Evolutionary conservation across 2,888 invertebrate genomes (phyloP), one percentile per base, ranked within the genome.

Genomic region (Dicycla oo): DNA sequence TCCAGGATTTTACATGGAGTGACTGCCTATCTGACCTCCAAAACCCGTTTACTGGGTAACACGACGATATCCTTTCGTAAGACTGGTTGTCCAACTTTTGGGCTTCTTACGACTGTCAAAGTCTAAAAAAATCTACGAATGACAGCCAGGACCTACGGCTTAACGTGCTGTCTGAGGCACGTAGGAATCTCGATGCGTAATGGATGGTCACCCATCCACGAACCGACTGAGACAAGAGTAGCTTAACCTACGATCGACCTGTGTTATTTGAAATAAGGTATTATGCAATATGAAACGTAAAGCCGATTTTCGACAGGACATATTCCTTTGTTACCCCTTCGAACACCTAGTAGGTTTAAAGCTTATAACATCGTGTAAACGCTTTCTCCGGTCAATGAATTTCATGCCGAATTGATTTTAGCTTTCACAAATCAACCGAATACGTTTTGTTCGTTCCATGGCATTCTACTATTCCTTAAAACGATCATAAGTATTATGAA

Each of bases 321-420:
- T 23, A 23, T 30, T 26, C n/a, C 38, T 53, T 74, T 40, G 26
- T 45, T 53, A 53, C n/a, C 47, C 26, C 10, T 66, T 58, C 20
- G 8, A 20, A 68, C 30, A 43, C n/a, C n/a, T n/a, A n/a, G n/a
- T 23, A 77, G 6, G 38, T 47, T 47, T 47, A 60, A 72, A 72
- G 53, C 51, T 63, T 34, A 71, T 51, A 40, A 71, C 73, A 63
- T 51, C n/a, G 40, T 79, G 58, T 63, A 58, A 74, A 63, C 73
- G 45, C 40, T 56, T 75, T 56, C 56, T 30, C 51, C 51, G 43
- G 54, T 43, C 75, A 65, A 47, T 80, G 69, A 75, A 65, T 57
- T 69, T 75, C 60, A 69, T 43, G 61, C 64, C 49, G 34, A 53
- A 75, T 64, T 75, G 63, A 65, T 47, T 75, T 64, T 38, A 49